These are phyloP conservation scores for Cephus nigrinus DNA, from an alignment of 2,888 invertebrate species.

Conservation along the genomic window DNA sequence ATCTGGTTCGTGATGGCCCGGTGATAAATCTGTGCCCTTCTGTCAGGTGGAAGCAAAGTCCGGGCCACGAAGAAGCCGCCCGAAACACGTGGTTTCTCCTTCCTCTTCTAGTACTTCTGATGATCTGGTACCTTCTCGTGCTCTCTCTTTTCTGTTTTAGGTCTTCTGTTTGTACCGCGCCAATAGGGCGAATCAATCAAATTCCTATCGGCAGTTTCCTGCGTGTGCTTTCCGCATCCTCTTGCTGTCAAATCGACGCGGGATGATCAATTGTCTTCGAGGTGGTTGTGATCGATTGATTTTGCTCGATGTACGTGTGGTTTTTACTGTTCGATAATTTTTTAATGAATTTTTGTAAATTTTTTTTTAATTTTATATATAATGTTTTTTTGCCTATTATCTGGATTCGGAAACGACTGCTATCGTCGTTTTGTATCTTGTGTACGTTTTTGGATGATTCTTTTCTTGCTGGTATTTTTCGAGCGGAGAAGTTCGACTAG, in stretches of 20 bases:
- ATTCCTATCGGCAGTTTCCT: slow-evolving; percentile 22
- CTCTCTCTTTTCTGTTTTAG: not conserved
- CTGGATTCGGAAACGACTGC: not conserved
- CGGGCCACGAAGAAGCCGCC: slow-evolving; percentile 10
- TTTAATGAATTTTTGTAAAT: not conserved
- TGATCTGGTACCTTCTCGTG: not conserved
- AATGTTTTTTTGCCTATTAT: not conserved
- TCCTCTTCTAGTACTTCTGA: not conserved
- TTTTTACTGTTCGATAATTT: not conserved
- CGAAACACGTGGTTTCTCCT: slow-evolving; percentile 9
- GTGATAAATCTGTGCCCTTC: slow-evolving; percentile 61
- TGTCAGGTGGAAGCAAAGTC: slow-evolving; percentile 47
- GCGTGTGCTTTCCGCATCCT: not conserved
- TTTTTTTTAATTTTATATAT: not conserved
- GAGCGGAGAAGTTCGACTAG: slow-evolving; percentile 2
- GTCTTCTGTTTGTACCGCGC: slow-evolving; percentile 4
- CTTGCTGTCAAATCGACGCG: not conserved
- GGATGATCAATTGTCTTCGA: not conserved
- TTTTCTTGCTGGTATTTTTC: not conserved
- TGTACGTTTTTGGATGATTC: not conserved
- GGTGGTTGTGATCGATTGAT: not conserved
- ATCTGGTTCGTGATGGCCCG: slow-evolving; percentile 56
- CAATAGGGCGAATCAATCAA: slow-evolving; percentile 49
- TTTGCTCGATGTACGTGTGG: not conserved
- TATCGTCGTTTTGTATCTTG: not conserved